A percentile compares a stretch with the other conserved stretches of the same genome.
These are phyloP conservation scores for Fopius arisanus DNA, from an alignment of 1,140 invertebrate genomes.

Conservation along the genomic window DNA sequence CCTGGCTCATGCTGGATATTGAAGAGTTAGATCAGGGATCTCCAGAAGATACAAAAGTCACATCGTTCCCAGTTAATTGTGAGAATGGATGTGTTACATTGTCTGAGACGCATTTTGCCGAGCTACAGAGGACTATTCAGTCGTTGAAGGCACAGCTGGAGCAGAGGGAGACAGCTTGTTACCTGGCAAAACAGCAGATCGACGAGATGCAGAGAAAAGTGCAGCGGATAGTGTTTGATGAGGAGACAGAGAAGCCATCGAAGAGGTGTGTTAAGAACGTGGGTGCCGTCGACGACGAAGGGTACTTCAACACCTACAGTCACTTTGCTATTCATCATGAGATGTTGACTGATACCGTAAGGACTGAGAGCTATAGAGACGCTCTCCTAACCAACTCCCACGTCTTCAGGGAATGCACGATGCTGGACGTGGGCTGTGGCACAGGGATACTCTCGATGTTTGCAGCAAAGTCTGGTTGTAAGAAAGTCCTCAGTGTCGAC, in stretches of 20 bases:
- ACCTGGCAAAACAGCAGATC: slow-evolving; percentile 59
- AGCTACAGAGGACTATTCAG: slow-evolving; percentile 70
- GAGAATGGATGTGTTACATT: slow-evolving; percentile 71
- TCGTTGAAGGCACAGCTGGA: slow-evolving; percentile 57
- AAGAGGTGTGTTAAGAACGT: slow-evolving; percentile 59
- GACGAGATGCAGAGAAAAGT: slow-evolving; percentile 62
- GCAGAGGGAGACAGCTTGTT: slow-evolving; percentile 52
- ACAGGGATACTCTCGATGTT: slow-evolving; percentile 97
- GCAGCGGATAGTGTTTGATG: slow-evolving; percentile 56
- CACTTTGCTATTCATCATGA: slow-evolving; percentile 98
- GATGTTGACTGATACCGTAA: slow-evolving; percentile 89
- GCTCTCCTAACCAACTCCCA: slow-evolving; percentile 87
- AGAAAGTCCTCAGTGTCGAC: slow-evolving; percentile 92
- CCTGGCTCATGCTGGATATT: slow-evolving; percentile 82
- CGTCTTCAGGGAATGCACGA: slow-evolving; percentile 77
- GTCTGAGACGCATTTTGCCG: slow-evolving; percentile 70
- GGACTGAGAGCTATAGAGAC: slow-evolving; percentile 92
- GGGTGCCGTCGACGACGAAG: slow-evolving; percentile 69
- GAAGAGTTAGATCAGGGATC: slow-evolving; percentile 49
- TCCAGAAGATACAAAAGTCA: slow-evolving; percentile 31
- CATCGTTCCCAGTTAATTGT: slow-evolving; percentile 57
- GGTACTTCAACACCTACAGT: slow-evolving; percentile 95
- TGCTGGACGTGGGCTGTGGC: slow-evolving; percentile 97
- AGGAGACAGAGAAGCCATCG: slow-evolving; percentile 62
- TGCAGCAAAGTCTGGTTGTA: slow-evolving; percentile 92